These are phyloP conservation scores for Rhinella marina DNA, from an alignment of 2,797 vertebrate species.

Conservation along the genomic window DNA sequence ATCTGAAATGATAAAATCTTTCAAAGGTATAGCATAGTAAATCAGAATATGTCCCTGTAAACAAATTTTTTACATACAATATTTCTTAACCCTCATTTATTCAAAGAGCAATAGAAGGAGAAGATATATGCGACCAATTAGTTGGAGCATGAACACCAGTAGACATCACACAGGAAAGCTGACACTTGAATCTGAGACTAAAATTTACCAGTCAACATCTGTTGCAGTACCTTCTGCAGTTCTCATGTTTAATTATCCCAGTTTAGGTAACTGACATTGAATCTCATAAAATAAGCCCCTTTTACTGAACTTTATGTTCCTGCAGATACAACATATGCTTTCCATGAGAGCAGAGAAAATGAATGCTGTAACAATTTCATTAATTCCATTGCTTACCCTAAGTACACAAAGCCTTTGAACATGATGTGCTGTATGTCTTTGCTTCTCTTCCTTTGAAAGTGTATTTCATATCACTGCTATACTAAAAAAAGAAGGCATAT, in stretches of 20 bases:
- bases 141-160: background rate
- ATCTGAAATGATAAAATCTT: too few species aligned
- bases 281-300: background rate
- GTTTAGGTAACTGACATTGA: constrained; percentile 19
- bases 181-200: constrained; percentile 7
- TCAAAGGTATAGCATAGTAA: background rate
- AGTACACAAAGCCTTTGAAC: constrained; percentile 48
- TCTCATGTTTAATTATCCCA: constrained; percentile 20
- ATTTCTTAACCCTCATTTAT: background rate
- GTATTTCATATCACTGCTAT: constrained; percentile 47
- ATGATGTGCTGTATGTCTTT: constrained; percentile 33
- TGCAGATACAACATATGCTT: constrained; percentile 41
- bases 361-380: background rate
- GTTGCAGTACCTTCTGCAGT: background rate
- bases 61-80: background rate
- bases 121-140: background rate
- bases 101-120: background rate
- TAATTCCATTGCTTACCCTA: constrained; percentile 26
- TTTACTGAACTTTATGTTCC: constrained; percentile 40
- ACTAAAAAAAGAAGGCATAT: constrained; percentile 22
- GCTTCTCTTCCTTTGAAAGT: constrained; percentile 46
- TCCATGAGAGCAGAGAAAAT: constrained; percentile 30
- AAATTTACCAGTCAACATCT: constrained; percentile 16
- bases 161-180: constrained; percentile 6
- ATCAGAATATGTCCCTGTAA: background rate